A percentile compares a stretch with the other conserved stretches of the same genome.
Conservation (phyloP, 2,797 vertebrate species). For the Apodemus agrarius region DNA sequence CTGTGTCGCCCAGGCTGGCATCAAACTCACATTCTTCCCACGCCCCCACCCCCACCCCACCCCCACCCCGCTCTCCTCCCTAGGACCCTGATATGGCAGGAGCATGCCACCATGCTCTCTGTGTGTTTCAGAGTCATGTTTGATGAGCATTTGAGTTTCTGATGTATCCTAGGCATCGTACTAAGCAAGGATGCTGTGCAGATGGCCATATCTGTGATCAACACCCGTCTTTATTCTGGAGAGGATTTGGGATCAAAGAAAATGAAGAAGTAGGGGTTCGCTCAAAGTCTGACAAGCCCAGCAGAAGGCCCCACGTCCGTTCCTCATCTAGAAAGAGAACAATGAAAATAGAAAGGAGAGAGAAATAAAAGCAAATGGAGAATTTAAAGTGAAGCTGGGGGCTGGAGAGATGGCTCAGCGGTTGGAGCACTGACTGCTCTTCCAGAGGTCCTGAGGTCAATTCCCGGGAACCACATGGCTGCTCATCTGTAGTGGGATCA, state of each 20-base stretch:
- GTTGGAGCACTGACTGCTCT: too few relatives aligned
- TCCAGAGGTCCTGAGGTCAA: too few relatives aligned
- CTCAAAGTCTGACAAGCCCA: not conserved
- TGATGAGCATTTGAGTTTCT: not conserved
- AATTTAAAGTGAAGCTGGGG: not conserved
- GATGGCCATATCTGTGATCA: not conserved
- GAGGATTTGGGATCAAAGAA: conserved; percentile 11
- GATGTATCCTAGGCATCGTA: not conserved
- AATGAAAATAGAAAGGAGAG: not conserved
- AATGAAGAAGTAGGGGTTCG: not conserved
- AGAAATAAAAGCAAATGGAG: not conserved
- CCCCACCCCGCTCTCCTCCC: not conserved
- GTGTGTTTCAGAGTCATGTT: not conserved
- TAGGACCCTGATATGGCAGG: not conserved
- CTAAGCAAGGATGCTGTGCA: conserved; percentile 8
- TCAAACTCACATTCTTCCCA: not conserved
- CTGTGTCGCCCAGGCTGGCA: too few relatives aligned
- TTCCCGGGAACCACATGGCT: too few relatives aligned
- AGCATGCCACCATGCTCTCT: not conserved
- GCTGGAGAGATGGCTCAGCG: too few relatives aligned
- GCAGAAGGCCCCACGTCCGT: not conserved
- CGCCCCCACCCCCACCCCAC: too few relatives aligned
- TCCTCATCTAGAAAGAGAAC: not conserved
- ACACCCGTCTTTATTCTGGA: not conserved
- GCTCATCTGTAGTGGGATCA: too few relatives aligned